Conservation (phyloP, 2,888 invertebrate species). For the Chymomyza amoena region DNA sequence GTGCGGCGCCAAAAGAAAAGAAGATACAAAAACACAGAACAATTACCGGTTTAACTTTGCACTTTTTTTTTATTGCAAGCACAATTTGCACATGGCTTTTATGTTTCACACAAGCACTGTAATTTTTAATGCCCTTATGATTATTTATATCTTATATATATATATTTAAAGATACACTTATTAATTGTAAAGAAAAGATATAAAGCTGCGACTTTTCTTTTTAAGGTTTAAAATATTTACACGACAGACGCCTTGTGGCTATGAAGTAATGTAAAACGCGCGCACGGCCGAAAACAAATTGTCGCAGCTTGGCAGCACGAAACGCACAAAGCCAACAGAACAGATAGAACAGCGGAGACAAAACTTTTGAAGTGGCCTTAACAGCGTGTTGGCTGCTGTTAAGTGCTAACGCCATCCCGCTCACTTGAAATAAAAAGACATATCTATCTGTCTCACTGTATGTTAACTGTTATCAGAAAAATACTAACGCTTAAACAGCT, state of each 20-base stretch:
- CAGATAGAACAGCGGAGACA: no score
- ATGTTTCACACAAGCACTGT: conserved; percentile 12
- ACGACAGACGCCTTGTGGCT: neutral
- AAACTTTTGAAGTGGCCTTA: no score
- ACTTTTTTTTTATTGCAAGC: neutral
- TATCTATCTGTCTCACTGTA: no score
- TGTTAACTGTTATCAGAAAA: no score
- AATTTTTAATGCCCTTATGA: neutral
- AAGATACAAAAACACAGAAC: conserved; percentile 13
- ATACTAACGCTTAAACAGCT: no score
- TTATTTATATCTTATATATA: neutral
- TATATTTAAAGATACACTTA: neutral
- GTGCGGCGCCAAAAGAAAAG: conserved; percentile 39
- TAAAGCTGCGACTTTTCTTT: neutral
- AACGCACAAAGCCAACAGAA: no score
- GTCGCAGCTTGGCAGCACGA: neutral
- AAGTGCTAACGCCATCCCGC: no score
- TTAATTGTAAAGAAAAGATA: neutral
- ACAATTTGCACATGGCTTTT: conserved; percentile 27
- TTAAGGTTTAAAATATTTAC: neutral
- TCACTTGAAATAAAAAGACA: no score
- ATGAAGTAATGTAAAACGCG: neutral
- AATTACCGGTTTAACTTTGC: conserved; percentile 57
- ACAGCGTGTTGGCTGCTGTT: no score
- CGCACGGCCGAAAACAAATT: neutral